Base-by-base conservation (phyloP, 2,797 vertebrate species). In the Epinephelus coioides region DNA sequence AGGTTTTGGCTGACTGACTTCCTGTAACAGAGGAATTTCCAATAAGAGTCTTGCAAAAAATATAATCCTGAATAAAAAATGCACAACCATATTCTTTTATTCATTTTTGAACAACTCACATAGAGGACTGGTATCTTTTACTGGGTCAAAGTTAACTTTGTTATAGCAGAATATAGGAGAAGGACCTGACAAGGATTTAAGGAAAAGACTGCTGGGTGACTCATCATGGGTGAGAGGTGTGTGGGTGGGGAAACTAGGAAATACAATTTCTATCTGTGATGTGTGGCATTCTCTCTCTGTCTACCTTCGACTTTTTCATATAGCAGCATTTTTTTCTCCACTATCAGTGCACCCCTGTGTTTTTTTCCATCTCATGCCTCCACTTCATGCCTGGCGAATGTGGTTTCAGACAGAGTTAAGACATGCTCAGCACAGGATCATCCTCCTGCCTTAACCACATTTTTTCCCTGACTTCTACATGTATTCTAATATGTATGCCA, bases 231-330 rank as follows among this genome's bases (percentile, higher is more conserved):
- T 30, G 55, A 77, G 57, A 65, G 9, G 17, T 38, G 15, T 50
- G 64, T 68, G 64, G 61, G 59, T 38, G 74, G 46, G 21, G 19
- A 67, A 73, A 63, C 15, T 27, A 54, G 46, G 40, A 78, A 79
- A 77, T 55, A 27, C 43, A 76, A 43, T 75, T 38, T 73, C 19
- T 53, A 19, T 30, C 56, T 68, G 34, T 64, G 49, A 69, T 54
- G 19, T 55, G 59, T 30, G 17, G 27, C 61, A 56, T 4, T 76
- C 50, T 34, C 15, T 73, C 46, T 51, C 25, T 73, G 54, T 88
- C 81, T 83, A 61, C 68, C 17, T 57, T 78, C 51, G 34, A 47
- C 63, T 69, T 69, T 38, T 77, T 43, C 40, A 43, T 43, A 43
- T 53, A 56, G 23, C 43, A 30, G 11, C 23, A 80, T 68, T 75